Evolutionary conservation across 2,797 vertebrate species (phyloP).

Genomic region (Malacoctenus gilli): DNA sequence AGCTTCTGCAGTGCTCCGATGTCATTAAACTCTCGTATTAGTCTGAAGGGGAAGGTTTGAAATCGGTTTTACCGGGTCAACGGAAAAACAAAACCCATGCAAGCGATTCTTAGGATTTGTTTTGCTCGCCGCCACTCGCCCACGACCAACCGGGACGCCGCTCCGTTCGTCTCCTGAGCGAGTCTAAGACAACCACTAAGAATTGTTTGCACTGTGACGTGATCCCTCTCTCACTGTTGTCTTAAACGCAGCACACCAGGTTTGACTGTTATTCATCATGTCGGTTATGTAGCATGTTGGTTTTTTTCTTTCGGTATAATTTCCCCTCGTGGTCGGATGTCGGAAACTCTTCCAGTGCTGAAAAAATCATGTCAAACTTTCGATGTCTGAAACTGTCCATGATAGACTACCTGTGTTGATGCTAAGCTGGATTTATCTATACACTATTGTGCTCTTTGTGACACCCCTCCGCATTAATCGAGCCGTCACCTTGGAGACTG

Average conservation of each 20-base stretch:
- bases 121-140: constrained; percentile 20
- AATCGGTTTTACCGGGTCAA: constrained; percentile 26
- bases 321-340: constrained; percentile 32
- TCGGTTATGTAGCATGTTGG: constrained; percentile 54
- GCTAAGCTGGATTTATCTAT: constrained; percentile 15
- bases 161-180: background rate
- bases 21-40: constrained; percentile 41
- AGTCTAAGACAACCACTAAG: constrained; percentile 40
- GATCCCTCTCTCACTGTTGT: constrained; percentile 59
- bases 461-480: constrained; percentile 15
- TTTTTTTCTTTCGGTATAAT: constrained; percentile 29
- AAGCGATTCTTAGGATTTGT: constrained; percentile 44
- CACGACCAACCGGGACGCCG: background rate
- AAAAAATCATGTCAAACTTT: constrained; percentile 10
- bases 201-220: constrained; percentile 43
- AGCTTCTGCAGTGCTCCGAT: constrained; percentile 42
- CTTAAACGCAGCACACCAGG: constrained; percentile 58
- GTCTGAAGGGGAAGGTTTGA: constrained; percentile 26
- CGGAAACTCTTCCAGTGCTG: constrained; percentile 21
- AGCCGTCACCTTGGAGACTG: constrained; percentile 11
- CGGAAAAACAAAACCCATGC: constrained; percentile 40
- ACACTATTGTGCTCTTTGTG: constrained; percentile 1
- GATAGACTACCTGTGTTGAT: constrained; percentile 2
- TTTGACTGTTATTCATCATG: constrained; percentile 63
- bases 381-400: constrained; percentile 13